Conservation (phyloP, 2,113 vertebrate species). For the Pseudolaguvia tuberculata region DNA sequence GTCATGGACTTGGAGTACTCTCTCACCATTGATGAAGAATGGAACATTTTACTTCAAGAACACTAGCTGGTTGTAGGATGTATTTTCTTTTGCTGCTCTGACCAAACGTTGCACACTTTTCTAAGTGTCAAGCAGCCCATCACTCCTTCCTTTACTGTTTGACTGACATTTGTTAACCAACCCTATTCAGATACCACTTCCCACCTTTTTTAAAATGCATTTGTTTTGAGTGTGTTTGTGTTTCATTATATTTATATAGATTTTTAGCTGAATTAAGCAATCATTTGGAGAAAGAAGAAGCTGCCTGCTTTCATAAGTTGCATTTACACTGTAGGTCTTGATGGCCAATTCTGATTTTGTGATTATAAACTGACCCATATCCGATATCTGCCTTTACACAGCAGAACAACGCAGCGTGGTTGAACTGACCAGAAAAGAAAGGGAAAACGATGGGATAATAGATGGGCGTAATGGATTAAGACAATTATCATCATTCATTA, state of each 20-base stretch:
- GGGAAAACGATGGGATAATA: too few relatives aligned
- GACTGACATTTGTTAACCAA: slow-evolving; percentile 23
- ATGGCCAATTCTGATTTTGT: too few relatives aligned
- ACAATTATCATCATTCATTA: too few relatives aligned
- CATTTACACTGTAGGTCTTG: too few relatives aligned
- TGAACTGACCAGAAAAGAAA: too few relatives aligned
- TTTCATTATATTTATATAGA: slow-evolving; percentile 67
- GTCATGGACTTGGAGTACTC: slow-evolving; percentile 40
- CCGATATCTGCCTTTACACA: too few relatives aligned
- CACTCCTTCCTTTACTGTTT: slow-evolving; percentile 28
- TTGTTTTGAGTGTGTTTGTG: slow-evolving; percentile 54
- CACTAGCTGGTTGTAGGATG: slow-evolving; percentile 23
- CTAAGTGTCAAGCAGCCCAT: slow-evolving; percentile 20
- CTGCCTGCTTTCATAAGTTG: neutral
- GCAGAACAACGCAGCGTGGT: too few relatives aligned
- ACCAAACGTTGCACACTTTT: slow-evolving; percentile 16
- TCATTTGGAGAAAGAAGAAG: slow-evolving; percentile 24
- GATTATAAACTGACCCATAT: too few relatives aligned
- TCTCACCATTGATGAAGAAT: slow-evolving; percentile 10
- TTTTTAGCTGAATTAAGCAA: slow-evolving; percentile 48
- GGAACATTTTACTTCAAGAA: slow-evolving; percentile 14
- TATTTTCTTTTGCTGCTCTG: slow-evolving; percentile 11
- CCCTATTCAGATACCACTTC: slow-evolving; percentile 34
- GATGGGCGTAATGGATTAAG: too few relatives aligned
- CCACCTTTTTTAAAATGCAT: slow-evolving; percentile 54